Evolutionary conservation across 2,113 vertebrate genomes (phyloP).

Genomic region (Bos javanicus): DNA sequence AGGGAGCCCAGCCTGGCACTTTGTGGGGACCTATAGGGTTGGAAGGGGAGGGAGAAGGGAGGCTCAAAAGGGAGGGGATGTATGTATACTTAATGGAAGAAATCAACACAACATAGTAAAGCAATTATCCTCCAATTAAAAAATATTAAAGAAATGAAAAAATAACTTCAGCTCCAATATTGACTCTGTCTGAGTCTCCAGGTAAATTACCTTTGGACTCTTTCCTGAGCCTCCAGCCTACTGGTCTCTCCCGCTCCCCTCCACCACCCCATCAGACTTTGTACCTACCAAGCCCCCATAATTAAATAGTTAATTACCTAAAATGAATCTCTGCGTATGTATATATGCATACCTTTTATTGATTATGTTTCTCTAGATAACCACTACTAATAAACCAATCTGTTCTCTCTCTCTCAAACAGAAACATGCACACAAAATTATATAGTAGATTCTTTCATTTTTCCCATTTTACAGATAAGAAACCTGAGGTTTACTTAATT

Average conservation of each 20-base stretch:
- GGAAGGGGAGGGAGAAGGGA: background rate
- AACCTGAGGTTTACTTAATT: background rate
- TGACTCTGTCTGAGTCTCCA: background rate
- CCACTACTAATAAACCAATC: background rate
- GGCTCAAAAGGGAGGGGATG: background rate
- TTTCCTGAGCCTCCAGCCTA: background rate
- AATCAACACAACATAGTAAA: background rate
- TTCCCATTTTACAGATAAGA: background rate
- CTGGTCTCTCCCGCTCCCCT: background rate
- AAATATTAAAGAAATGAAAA: background rate
- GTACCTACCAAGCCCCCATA: background rate
- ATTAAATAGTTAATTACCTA: background rate
- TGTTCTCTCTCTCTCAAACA: background rate
- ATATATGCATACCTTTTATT: background rate
- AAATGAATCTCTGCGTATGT: background rate
- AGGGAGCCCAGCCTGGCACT: background rate
- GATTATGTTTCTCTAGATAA: background rate
- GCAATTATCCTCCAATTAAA: background rate
- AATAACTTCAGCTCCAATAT: background rate
- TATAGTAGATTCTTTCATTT: background rate
- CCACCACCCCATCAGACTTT: background rate
- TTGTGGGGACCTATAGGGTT: background rate
- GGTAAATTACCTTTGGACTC: background rate
- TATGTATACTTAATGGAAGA: background rate
- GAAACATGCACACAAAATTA: background rate